A percentile compares a stretch with the other conserved stretches of the same genome.
phyloP scores from a whole-genome alignment of 2,888 invertebrate genomes.

The Lydus trimaculatus region DNA sequence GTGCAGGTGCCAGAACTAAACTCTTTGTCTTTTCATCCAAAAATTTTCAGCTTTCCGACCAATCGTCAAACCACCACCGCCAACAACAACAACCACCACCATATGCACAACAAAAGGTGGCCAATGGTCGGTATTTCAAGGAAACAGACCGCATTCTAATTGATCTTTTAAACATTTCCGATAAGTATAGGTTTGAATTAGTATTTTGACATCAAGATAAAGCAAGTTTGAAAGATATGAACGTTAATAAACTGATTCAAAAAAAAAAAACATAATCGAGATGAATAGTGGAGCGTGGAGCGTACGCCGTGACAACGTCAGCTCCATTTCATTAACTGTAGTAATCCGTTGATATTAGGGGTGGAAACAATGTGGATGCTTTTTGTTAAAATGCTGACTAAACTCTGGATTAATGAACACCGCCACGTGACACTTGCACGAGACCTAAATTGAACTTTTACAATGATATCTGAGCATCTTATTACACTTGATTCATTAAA shows the following conservation, averaged over 20 bases:
- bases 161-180: background rate
- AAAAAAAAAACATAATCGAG: conserved; percentile 12
- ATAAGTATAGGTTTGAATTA: conserved; percentile 3
- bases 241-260: conserved; percentile 31
- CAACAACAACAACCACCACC: too few relatives aligned
- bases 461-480: conserved; percentile 39
- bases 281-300: conserved; percentile 38
- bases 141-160: background rate
- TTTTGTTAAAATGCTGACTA: conserved; percentile 48
- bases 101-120: conserved; percentile 3
- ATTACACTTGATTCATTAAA: conserved; percentile 42
- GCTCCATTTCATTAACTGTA: conserved; percentile 52
- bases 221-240: conserved; percentile 25
- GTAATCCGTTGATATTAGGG: conserved; percentile 53
- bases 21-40: conserved; percentile 6
- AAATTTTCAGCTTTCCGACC: background rate
- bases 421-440: conserved; percentile 49
- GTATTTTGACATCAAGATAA: conserved; percentile 18
- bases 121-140: background rate
- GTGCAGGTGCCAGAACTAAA: background rate
- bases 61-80: background rate
- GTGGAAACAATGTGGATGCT: conserved; percentile 47
- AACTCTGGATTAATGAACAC: conserved; percentile 54
- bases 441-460: conserved; percentile 38
- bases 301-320: conserved; percentile 43